Evolutionary conservation across 2,113 vertebrate species (phyloP), one percentile per base, ranked within the genome.

Genomic region (Gavialis gangeticus): DNA sequence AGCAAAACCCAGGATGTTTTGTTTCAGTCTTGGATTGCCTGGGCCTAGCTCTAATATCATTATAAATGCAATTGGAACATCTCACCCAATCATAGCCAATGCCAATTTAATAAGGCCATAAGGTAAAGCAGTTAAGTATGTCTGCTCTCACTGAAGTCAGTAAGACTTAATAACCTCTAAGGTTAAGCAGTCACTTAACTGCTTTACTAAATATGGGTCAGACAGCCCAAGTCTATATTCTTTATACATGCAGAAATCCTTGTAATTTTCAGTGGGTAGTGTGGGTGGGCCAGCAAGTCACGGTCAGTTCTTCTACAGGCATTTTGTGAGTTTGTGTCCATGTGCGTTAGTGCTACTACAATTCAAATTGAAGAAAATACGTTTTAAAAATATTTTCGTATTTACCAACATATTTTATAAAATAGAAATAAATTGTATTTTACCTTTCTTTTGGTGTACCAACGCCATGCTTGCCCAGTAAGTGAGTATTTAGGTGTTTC

Each of bases 391-490:
- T 46, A 46, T 46, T 46, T 46, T 46, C 9, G 46, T 46, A 46
- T 46, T 46, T 76, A 24, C 15, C 22, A 27, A 80, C 1, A 9
- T n/a, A 54, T 27, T 67, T 24, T 13, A 56, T 56, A n/a, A 63
- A 27, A 58, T 10, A 84, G 13, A 79, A 79, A 79, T 2, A 3
- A 55, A 3, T 69, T 87, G 57, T 19, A 30, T 34, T 87, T 98
- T 99, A 99, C 99, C 99, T 99, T 97, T 99, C 99, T 98, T 99
- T 99, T 15, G 99, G 99, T 82, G 99, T 99, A 60, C 99, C 99
- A 81, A 99, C 98, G 96, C 99, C 99, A 6, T 99, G 99, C 95
- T 99, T 99, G 80, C 99, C 99, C 91, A 99, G 97, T 87, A 99
- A 97, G 94, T 99, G 99, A 69, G 99, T 99, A 96, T 99, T 99